Percentiles rank a stretch among this genome's conserved stretches.
Conservation (phyloP, 1,140 invertebrate genomes). For the Chironomus tepperi region DNA sequence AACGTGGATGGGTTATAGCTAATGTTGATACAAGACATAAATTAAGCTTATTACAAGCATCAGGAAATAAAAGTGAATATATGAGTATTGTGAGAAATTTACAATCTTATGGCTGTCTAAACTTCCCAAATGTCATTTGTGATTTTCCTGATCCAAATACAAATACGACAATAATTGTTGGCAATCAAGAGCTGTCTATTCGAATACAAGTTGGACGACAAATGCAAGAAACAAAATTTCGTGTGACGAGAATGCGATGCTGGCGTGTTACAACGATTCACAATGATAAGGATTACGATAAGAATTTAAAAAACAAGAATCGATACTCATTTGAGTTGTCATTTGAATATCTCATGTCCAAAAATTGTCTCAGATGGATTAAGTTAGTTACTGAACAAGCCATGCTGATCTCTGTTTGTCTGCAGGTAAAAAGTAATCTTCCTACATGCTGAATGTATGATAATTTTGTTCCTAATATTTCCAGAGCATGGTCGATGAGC, state of each 20-base stretch:
- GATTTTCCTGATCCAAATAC: conserved; percentile 68
- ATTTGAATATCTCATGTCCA: conserved; percentile 93
- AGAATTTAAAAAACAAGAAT: conserved; percentile 32
- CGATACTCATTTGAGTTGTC: conserved; percentile 63
- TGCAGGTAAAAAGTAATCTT: conserved; percentile 70
- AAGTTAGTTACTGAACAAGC: conserved; percentile 82
- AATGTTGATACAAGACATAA: conserved; percentile 59
- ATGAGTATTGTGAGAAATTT: conserved; percentile 67
- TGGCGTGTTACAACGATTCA: conserved; percentile 90
- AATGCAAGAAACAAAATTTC: conserved; percentile 71
- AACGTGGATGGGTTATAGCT: conserved; percentile 72
- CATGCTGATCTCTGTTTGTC: conserved; percentile 88
- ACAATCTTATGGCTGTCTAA: conserved; percentile 82
- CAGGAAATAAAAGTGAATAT: conserved; percentile 79
- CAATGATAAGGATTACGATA: conserved; percentile 50
- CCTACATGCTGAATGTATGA: too few relatives aligned
- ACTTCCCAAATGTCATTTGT: conserved; percentile 40
- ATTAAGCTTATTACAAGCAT: conserved; percentile 58
- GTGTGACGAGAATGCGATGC: conserved; percentile 90
- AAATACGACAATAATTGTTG: conserved; percentile 59
- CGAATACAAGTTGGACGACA: conserved; percentile 44
- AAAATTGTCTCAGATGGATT: conserved; percentile 87
- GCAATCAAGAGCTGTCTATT: conserved; percentile 69
- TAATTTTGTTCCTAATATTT: conserved; percentile 27
- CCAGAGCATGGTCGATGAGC: conserved; percentile 82